Evolutionary conservation across 2,888 invertebrate genomes (phyloP), one percentile per base, ranked within the genome.

Genomic region (Drosophila trichaetosa): DNA sequence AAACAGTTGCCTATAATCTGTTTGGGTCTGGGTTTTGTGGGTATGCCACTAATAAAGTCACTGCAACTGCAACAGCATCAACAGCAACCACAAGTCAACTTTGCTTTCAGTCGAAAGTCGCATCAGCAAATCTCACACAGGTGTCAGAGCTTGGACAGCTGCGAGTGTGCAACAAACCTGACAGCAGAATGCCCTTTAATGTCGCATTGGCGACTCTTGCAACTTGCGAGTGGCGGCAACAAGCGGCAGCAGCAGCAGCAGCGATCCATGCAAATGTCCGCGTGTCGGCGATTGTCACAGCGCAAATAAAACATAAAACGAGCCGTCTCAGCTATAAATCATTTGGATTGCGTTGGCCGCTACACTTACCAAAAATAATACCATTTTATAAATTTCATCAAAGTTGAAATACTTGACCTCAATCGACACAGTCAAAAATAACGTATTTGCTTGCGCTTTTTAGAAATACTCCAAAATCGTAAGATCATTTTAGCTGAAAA

Each of bases 151-250:
- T 58, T 61, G 74, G 87, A 86, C 80, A 88, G 80, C 79, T 70
- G 82, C 75, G 84, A 81, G 79, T 79, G 79, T 82, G 85, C 87
- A 87, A 64, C 87, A 61, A 52, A 46, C 48, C 76, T 91, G 91
- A 91, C 91, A 91, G 91, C 82, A 91, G 92, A 91, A 91, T 91
- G 91, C 91, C 90, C 91, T 91, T 91, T 92, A 91, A 91, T 90
- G 89, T 91, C 80, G 81, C 85, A 59, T 62, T 76, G 57, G 38
- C 53, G 33, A 69, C 58, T 56, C 36, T 40, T 48, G 48, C 34
- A 13, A 61, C 56, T 54, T 33, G 79, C 66, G 68, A 76, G 71
- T 36, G 31, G 61, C 64, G 66, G 34, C 59, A 59, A 56, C 56
- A 29, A 38, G 65, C 65, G 36, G 42, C 66, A 31, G 62, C 56